Evolutionary conservation across 2,113 vertebrate genomes (phyloP).

Genomic region (Chaetorhynchus papuensis): DNA sequence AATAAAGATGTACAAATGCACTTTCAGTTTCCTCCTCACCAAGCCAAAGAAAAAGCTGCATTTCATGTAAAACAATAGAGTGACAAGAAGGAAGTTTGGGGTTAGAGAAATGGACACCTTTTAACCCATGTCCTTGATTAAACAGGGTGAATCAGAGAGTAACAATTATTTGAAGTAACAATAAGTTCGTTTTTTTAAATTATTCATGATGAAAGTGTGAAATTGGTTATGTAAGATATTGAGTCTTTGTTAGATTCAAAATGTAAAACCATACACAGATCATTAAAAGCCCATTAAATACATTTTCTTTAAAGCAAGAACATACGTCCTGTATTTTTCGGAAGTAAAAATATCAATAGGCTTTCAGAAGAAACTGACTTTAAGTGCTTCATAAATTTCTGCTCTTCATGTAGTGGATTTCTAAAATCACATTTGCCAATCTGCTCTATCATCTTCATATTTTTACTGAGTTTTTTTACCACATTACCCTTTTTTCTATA

Average conservation of each 20-base stretch:
- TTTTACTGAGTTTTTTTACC: not conserved
- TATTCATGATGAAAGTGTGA: not conserved
- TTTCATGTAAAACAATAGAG: not conserved
- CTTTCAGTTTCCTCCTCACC: not conserved
- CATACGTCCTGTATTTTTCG: not conserved
- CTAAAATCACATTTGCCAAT: not conserved
- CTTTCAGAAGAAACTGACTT: not conserved
- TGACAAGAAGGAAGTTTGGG: not conserved
- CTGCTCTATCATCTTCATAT: not conserved
- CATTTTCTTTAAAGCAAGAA: not conserved
- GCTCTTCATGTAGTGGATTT: not conserved
- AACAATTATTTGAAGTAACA: not conserved
- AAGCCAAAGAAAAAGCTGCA: not conserved
- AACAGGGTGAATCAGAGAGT: not conserved
- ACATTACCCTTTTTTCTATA: not conserved
- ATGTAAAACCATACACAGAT: not conserved
- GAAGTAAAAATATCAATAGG: not conserved
- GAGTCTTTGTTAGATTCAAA: not conserved
- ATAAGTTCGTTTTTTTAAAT: not conserved
- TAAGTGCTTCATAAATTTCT: not conserved
- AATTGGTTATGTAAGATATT: not conserved
- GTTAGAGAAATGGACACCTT: not conserved
- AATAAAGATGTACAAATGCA: constrained; percentile 5
- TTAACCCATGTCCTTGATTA: not conserved
- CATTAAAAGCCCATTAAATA: not conserved